Evolutionary conservation across 2,797 vertebrate genomes (phyloP).

Genomic region (Gorsachius magnificus): DNA sequence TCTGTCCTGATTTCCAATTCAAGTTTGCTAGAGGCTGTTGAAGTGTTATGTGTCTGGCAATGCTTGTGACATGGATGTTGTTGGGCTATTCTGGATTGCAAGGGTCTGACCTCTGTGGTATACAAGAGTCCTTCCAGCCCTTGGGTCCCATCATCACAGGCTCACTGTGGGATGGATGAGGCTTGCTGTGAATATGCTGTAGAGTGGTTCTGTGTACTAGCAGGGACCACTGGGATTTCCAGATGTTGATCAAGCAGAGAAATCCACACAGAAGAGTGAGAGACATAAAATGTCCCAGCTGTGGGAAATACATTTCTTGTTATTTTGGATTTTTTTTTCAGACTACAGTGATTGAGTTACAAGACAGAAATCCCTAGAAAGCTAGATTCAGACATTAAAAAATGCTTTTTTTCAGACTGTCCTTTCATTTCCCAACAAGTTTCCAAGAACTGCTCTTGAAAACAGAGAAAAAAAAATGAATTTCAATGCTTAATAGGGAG

Average conservation of each 20-base stretch:
- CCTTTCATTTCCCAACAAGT: not conserved
- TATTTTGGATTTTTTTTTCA: not conserved
- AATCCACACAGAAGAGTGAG: not conserved
- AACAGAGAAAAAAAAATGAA: not conserved
- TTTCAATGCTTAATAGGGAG: not conserved
- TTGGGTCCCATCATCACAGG: not conserved
- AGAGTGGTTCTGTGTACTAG: not conserved
- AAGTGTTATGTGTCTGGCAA: not conserved
- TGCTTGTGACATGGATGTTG: not conserved
- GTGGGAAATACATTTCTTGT: not conserved
- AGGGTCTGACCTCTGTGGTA: not conserved
- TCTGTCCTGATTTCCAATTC: not conserved
- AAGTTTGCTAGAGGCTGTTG: not conserved
- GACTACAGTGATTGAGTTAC: not conserved
- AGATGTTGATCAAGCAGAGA: not conserved
- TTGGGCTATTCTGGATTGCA: not conserved
- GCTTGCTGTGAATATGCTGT: not conserved
- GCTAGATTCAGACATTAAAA: not conserved
- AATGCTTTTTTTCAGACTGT: not conserved
- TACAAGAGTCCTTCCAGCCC: not conserved
- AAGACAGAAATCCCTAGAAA: not conserved
- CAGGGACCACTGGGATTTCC: not conserved
- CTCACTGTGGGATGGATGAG: not conserved
- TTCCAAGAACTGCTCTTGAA: not conserved
- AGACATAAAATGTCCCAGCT: not conserved